These are phyloP conservation scores for Pangasianodon gigas DNA, from an alignment of 2,113 vertebrate species.

Conservation along the genomic window DNA sequence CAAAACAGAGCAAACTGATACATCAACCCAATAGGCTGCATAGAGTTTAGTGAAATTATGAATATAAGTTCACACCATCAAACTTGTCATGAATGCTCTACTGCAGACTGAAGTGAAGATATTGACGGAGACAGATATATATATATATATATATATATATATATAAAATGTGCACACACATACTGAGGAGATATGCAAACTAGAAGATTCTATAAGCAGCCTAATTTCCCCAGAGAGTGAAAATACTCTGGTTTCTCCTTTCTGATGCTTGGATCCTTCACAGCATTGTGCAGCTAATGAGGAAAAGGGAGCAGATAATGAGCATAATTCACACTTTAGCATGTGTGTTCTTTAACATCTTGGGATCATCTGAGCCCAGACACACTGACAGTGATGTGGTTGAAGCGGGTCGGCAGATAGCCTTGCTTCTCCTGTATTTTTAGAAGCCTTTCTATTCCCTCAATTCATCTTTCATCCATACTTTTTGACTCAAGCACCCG, in stretches of 20 bases:
- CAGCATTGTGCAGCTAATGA: conserved; percentile 52
- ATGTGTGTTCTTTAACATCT: conserved; percentile 58
- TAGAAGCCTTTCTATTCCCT: conserved; percentile 28
- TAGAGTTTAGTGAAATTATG: not conserved
- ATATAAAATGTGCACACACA: not conserved
- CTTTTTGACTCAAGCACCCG: conserved; percentile 21
- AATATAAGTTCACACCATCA: not conserved
- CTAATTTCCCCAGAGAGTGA: conserved; percentile 32
- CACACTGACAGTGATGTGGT: conserved; percentile 45
- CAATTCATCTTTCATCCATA: conserved; percentile 44
- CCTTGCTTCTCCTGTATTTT: conserved; percentile 36
- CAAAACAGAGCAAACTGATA: not conserved
- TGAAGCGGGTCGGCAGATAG: conserved; percentile 34
- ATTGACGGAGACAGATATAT: not conserved
- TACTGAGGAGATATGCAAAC: not conserved
- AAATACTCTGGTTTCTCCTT: conserved; percentile 19
- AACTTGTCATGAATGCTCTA: not conserved
- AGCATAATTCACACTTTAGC: conserved; percentile 63
- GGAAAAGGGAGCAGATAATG: conserved; percentile 57
- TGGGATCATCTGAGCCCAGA: conserved; percentile 60
- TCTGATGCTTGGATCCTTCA: conserved; percentile 38
- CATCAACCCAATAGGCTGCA: not conserved
- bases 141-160: too few relatives aligned
- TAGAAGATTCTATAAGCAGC: not conserved
- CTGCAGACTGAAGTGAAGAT: not conserved